These are phyloP conservation scores for Dynastes tityus DNA, from an alignment of 2,888 invertebrate species.

Conservation along the genomic window DNA sequence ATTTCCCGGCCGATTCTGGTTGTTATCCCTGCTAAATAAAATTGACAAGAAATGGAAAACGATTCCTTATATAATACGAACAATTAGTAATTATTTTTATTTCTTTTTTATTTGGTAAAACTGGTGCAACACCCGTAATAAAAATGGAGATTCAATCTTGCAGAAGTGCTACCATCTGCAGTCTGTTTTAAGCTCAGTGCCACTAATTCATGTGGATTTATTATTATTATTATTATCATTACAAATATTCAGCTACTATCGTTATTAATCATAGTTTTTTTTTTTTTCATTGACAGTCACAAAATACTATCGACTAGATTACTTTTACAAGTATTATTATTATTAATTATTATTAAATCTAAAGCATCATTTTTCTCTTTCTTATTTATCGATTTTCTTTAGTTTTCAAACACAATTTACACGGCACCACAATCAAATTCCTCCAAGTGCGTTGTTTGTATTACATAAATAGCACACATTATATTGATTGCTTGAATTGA, in stretches of 20 bases:
- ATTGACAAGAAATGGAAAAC: conserved; percentile 30
- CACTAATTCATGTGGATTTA: conserved; percentile 52
- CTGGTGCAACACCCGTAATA: conserved; percentile 53
- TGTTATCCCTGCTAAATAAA: too few species aligned
- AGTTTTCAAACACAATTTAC: conserved; percentile 5
- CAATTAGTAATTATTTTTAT: conserved; percentile 8
- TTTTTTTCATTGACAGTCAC: conserved; percentile 49
- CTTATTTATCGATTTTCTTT: neutral
- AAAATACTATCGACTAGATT: conserved; percentile 53
- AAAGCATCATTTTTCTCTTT: conserved; percentile 45
- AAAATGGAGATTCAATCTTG: conserved; percentile 44
- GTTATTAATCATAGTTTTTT: conserved; percentile 34
- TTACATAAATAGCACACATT: neutral
- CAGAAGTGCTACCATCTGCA: conserved; percentile 51
- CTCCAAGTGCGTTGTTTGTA: too few species aligned
- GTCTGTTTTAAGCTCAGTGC: conserved; percentile 51
- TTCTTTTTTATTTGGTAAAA: conserved; percentile 51
- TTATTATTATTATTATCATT: conserved; percentile 39
- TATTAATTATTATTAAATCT: conserved; percentile 46
- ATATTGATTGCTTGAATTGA: neutral
- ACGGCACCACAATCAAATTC: too few species aligned
- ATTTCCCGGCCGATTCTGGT: too few species aligned
- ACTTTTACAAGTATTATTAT: conserved; percentile 48
- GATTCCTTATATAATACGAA: conserved; percentile 41
- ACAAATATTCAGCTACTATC: conserved; percentile 50